A percentile compares a stretch with the other conserved stretches of the same genome.
Conservation (phyloP, 2,797 vertebrate genomes). For the Bradypus variegatus region DNA sequence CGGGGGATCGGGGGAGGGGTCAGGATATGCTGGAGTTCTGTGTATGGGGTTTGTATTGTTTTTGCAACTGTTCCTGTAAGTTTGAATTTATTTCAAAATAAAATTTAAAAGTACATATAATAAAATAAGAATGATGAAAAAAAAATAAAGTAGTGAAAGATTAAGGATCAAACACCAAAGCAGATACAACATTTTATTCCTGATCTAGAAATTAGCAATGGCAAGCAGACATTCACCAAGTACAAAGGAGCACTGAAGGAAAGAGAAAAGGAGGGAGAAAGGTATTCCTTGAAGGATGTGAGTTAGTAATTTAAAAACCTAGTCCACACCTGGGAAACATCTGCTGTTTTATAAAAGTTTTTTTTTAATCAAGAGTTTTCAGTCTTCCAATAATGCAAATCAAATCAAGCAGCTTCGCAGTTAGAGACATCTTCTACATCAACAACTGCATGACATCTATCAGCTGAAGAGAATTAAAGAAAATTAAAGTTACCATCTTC, state of each 20-base stretch:
- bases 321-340: conserved; percentile 89
- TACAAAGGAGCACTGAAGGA: conserved; percentile 4
- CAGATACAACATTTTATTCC: conserved; percentile 1
- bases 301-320: conserved; percentile 28
- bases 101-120: no score
- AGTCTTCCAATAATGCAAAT: conserved; percentile 90
- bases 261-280: neutral
- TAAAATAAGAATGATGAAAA: no score
- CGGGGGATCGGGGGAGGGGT: no score
- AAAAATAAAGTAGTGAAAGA: neutral
- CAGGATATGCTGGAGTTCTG: no score
- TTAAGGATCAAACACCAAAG: conserved; percentile 40
- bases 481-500: conserved; percentile 34
- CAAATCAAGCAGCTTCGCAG: conserved; percentile 92
- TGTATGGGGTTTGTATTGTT: no score
- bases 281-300: conserved; percentile 23
- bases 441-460: conserved; percentile 88
- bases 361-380: conserved; percentile 96
- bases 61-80: no score
- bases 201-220: neutral
- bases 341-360: conserved; percentile 94
- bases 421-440: conserved; percentile 86
- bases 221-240: neutral
- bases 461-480: conserved; percentile 75
- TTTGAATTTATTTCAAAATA: no score